Base-by-base conservation (phyloP, 1,140 invertebrate species). In the Chymomyza costata region DNA sequence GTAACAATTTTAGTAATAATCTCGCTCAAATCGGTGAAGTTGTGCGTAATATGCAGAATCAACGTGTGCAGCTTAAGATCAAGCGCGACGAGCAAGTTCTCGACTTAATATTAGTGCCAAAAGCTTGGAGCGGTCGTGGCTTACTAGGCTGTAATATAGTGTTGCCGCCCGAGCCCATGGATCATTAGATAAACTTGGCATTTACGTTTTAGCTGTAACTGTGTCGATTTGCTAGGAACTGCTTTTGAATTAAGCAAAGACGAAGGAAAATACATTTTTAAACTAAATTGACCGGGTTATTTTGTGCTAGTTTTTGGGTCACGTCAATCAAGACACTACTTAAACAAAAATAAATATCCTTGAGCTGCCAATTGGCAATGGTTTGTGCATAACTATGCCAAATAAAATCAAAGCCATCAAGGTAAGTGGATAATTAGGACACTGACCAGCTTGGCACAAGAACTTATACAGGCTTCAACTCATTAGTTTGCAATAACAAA, bases 121-220 rank as follows among this genome's bases (percentile, higher is more conserved):
- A 89, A 54, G 87, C 88, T 19, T 95, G 93, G 93, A 81, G 84
- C 40, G 93, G 92, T 28, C 88, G 89, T 61, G 93, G 93, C 1
- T 84, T 94, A n/a, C 85, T 95, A 1, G 93, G 93, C 0, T 95
- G 93, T 80, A 92, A 92, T 65, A 89, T 93, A 62, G 70, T 91
- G 41, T 86, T 88, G 13, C 46, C 87, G 3, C 49, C 88, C 16
- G 88, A 90, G 55, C 46, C 58, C 43, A 86, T 89, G 56, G 87
- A 89, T 51, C 44, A 60, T 43, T 64, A 58, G 46, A 32, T 53
- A 17, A 19, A n/a, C 6, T 3, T 57, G 37, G 32, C 3, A 35
- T 38, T 28, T 39, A 65, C 15, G 13, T 31, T 13, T 19, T 3
- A 31, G 25, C 30, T n/a, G 16, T 19, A 37, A 30, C 17, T 31